Evolutionary conservation across 2,888 invertebrate genomes (phyloP).

Genomic region (Nebria salina): DNA sequence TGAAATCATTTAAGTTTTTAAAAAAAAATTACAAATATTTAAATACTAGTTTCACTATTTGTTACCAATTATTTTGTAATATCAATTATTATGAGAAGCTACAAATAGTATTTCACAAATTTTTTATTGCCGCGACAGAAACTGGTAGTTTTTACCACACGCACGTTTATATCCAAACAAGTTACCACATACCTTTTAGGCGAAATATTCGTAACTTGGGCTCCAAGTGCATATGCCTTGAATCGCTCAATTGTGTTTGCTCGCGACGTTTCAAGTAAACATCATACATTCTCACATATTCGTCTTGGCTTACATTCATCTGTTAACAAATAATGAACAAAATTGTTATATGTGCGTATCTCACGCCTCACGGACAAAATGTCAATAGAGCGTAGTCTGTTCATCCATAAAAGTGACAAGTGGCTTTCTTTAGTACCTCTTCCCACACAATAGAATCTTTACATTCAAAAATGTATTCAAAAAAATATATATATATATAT

Average conservation of each 20-base stretch:
- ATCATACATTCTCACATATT: conserved; percentile 39
- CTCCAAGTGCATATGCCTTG: conserved; percentile 17
- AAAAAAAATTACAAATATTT: too few species aligned
- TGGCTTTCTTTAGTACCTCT: too few species aligned
- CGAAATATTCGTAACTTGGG: conserved; percentile 37
- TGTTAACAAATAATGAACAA: conserved; percentile 29
- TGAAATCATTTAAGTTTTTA: too few species aligned
- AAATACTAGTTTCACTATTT: too few species aligned
- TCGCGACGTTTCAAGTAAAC: conserved; percentile 33
- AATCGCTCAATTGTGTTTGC: conserved; percentile 23
- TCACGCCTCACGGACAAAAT: background rate
- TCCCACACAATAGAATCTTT: too few species aligned
- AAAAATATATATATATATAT: too few species aligned
- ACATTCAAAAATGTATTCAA: too few species aligned
- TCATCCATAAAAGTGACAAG: too few species aligned
- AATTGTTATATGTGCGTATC: background rate
- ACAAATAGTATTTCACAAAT: background rate
- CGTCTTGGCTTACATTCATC: conserved; percentile 45
- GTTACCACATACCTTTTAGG: conserved; percentile 29
- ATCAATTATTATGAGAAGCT: background rate
- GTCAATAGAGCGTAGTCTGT: background rate
- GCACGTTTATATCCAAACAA: background rate
- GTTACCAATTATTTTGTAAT: too few species aligned
- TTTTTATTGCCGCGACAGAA: background rate
- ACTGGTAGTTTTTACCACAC: background rate